Conservation (phyloP, 2,113 vertebrate genomes). For the Brevimyrus niger region DNA sequence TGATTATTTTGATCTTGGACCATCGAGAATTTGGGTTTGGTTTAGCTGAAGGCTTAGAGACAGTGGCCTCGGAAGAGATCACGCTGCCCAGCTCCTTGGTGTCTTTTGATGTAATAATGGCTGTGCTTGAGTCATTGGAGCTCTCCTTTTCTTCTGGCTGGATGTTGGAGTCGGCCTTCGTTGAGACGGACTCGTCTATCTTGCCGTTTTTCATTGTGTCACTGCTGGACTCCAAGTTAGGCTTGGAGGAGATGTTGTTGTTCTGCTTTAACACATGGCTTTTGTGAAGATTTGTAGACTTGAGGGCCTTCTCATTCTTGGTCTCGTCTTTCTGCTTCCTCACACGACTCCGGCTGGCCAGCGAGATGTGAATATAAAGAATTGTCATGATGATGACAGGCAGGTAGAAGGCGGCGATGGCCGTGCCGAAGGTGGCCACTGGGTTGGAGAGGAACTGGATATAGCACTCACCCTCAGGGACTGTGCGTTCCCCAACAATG, state of each 20-base stretch:
- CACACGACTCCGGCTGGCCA: constrained; percentile 91
- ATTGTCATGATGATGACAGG: constrained; percentile 97
- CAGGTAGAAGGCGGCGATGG: constrained; percentile 95
- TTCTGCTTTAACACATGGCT: constrained; percentile 76
- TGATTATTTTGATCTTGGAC: constrained; percentile 98
- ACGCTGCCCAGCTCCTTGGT: constrained; percentile 68
- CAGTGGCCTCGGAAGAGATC: constrained; percentile 49
- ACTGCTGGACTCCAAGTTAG: constrained; percentile 50
- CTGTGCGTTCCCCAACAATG: constrained; percentile 87
- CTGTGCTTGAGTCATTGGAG: constrained; percentile 91
- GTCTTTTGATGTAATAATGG: constrained; percentile 78
- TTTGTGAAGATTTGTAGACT: constrained; percentile 73
- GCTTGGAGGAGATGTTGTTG: constrained; percentile 76
- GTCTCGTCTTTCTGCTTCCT: constrained; percentile 81
- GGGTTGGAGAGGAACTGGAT: constrained; percentile 98
- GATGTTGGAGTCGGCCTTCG: constrained; percentile 50
- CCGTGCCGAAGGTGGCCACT: constrained; percentile 87
- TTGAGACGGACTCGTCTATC: constrained; percentile 61
- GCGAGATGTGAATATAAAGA: constrained; percentile 90
- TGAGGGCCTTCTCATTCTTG: constrained; percentile 77
- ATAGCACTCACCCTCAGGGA: constrained; percentile 79
- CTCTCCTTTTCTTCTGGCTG: constrained; percentile 83
- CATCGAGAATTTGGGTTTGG: constrained; percentile 70
- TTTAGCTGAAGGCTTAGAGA: constrained; percentile 44
- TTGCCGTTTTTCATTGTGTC: constrained; percentile 80